A percentile compares a stretch with the other conserved stretches of the same genome.
Evolutionary conservation across 2,113 vertebrate genomes (phyloP).

Genomic region (Psilopsiagon aurifrons): DNA sequence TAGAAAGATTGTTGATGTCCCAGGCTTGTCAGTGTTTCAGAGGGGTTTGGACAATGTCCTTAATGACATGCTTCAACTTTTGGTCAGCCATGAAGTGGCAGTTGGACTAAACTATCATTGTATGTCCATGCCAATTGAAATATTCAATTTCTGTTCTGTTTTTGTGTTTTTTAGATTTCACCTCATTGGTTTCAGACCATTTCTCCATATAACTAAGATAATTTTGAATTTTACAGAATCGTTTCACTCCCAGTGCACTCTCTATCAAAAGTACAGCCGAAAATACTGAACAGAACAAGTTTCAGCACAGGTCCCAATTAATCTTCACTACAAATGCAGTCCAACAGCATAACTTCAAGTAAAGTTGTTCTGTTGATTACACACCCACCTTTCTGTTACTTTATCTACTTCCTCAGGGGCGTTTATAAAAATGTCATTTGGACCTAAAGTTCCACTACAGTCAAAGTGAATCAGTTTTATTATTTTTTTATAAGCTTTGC

Average conservation of each 20-base stretch:
- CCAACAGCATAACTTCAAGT: not conserved
- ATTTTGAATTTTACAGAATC: not conserved
- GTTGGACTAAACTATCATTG: not conserved
- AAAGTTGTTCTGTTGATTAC: not conserved
- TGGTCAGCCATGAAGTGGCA: not conserved
- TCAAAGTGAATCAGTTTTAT: not conserved
- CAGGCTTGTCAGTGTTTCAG: not conserved
- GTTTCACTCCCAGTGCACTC: not conserved
- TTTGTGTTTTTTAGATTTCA: not conserved
- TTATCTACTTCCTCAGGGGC: not conserved
- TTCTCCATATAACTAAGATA: not conserved
- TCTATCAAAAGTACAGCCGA: not conserved
- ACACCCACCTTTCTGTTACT: not conserved
- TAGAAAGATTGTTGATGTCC: accelerated
- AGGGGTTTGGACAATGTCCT: not conserved
- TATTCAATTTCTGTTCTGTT: not conserved
- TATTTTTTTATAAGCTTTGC: not conserved
- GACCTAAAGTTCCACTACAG: not conserved
- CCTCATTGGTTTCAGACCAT: not conserved
- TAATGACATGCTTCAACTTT: not conserved
- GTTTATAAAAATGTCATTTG: not conserved
- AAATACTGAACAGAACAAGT: not conserved
- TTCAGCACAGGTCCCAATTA: not conserved
- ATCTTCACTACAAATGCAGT: not conserved
- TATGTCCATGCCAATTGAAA: not conserved